These are phyloP conservation scores for Ypsolopha sequella DNA, from an alignment of 2,888 invertebrate species.

Conservation along the genomic window DNA sequence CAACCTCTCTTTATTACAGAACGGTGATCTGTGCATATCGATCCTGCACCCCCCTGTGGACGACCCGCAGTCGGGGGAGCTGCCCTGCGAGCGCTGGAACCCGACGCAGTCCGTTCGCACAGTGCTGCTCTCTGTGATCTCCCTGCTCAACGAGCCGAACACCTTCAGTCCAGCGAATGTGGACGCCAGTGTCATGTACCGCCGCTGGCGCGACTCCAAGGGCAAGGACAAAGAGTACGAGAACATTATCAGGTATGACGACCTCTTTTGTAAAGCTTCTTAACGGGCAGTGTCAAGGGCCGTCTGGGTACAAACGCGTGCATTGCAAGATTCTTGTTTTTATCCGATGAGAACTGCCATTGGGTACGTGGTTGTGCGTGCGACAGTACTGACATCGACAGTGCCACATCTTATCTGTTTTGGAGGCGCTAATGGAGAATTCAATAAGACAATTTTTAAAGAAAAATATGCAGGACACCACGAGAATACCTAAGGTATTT, in stretches of 20 bases:
- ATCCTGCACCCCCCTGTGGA: constrained; percentile 99
- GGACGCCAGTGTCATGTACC: constrained; percentile 99
- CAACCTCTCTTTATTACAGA: constrained; percentile 70
- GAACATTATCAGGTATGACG: constrained; percentile 91
- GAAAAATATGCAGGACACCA: no score
- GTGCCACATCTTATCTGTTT: no score
- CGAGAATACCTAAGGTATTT: no score
- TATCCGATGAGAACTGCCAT: no score
- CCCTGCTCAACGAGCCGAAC: constrained; percentile 98
- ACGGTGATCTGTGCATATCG: constrained; percentile 99
- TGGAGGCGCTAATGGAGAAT: no score
- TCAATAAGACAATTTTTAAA: no score
- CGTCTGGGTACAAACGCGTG: no score
- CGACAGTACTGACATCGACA: no score
- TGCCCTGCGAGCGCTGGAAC: constrained; percentile 99
- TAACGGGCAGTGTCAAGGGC: no score
- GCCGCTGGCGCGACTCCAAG: constrained; percentile 98
- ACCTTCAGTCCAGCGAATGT: constrained; percentile 99
- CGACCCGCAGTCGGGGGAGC: constrained; percentile 98
- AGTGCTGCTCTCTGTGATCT: constrained; percentile 97
- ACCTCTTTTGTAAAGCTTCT: no score
- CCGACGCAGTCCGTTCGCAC: constrained; percentile 99
- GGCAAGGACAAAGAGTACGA: constrained; percentile 99
- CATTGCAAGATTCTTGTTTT: no score
- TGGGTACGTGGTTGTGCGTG: no score